Evolutionary conservation across 2,797 vertebrate genomes (phyloP).

Genomic region (Denticeps clupeoides): DNA sequence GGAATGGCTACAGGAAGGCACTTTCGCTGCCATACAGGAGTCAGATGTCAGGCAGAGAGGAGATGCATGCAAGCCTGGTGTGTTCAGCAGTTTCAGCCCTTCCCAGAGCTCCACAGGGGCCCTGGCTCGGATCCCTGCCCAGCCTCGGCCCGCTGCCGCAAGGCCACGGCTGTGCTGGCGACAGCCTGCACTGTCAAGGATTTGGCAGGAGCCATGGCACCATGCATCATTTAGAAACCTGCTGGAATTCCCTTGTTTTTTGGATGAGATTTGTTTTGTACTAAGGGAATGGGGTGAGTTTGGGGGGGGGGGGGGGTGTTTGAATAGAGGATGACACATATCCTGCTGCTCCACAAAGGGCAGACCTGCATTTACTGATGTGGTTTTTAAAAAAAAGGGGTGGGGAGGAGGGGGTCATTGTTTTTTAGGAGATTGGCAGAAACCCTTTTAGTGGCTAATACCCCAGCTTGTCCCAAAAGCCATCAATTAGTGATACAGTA

Average conservation of each 20-base stretch:
- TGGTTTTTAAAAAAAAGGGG: background rate
- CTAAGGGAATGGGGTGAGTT: constrained; percentile 21
- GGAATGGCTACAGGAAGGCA: too few species aligned
- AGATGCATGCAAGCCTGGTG: background rate
- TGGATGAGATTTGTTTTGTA: constrained; percentile 22
- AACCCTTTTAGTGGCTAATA: constrained; percentile 41
- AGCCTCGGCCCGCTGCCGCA: constrained; percentile 25
- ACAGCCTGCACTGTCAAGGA: constrained; percentile 42
- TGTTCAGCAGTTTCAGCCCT: constrained; percentile 3
- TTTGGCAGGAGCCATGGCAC: constrained; percentile 31
- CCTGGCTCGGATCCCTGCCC: constrained; percentile 35
- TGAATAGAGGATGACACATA: background rate
- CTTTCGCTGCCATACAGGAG: too few species aligned
- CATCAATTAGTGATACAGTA: constrained; percentile 47
- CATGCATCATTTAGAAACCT: constrained; percentile 29
- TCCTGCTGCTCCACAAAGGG: background rate
- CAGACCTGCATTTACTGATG: background rate
- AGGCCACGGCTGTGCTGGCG: constrained; percentile 37
- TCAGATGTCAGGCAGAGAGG: too few species aligned
- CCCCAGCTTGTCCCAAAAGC: constrained; percentile 37
- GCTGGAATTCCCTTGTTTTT: constrained; percentile 26
- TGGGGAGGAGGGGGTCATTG: constrained; percentile 14
- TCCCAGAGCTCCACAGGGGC: constrained; percentile 8
- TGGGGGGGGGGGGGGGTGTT: background rate
- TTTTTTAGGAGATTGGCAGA: constrained; percentile 28